These are phyloP conservation scores for Oeneis ivallda DNA, from an alignment of 2,888 invertebrate genomes.

Conservation along the genomic window DNA sequence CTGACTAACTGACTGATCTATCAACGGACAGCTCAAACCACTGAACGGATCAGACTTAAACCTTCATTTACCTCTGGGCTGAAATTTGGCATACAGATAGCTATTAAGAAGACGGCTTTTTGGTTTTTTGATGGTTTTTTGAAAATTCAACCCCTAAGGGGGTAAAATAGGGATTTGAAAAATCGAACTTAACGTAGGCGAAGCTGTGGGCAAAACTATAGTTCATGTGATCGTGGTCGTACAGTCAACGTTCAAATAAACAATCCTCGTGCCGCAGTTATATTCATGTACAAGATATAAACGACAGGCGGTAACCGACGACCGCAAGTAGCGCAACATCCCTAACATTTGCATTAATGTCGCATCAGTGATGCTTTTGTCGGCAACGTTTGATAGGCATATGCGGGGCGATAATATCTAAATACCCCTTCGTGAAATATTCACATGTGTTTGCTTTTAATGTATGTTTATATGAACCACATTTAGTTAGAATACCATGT, in stretches of 20 bases:
- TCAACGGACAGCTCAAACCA: no score
- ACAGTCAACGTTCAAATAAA: conserved; percentile 6
- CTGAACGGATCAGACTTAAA: no score
- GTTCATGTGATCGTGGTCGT: conserved; percentile 6
- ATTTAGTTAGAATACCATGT: no score
- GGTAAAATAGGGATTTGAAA: no score
- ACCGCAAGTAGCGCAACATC: conserved; percentile 25
- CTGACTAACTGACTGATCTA: no score
- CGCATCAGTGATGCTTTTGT: conserved; percentile 32
- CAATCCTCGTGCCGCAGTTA: conserved; percentile 21
- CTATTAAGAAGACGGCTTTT: no score
- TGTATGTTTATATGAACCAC: neutral
- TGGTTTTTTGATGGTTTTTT: no score
- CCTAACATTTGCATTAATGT: conserved; percentile 31
- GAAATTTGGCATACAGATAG: no score
- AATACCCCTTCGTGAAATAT: neutral
- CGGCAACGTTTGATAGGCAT: conserved; percentile 22
- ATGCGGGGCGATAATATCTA: conserved; percentile 17
- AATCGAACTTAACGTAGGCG: no score
- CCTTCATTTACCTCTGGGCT: no score
- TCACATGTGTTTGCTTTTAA: neutral
- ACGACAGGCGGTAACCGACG: conserved; percentile 20
- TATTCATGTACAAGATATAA: conserved; percentile 6
- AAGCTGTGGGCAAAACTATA: no score
- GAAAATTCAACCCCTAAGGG: no score